These are phyloP conservation scores for Epsilonema sp. DNA, from an alignment of 2,888 invertebrate genomes.

Conservation along the genomic window DNA sequence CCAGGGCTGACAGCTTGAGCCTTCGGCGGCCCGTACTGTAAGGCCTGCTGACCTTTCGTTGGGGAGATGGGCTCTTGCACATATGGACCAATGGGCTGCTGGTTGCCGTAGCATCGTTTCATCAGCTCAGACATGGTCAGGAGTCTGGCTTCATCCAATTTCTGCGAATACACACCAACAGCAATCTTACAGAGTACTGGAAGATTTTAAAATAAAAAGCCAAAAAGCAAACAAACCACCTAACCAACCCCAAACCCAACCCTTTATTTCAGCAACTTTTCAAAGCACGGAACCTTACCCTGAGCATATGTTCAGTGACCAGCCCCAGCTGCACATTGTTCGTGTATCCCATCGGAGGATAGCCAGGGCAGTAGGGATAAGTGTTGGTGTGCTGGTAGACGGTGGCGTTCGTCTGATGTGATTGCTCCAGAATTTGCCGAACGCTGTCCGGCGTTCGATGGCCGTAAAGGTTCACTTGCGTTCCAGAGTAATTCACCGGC, in stretches of 20 bases:
- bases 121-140: neutral
- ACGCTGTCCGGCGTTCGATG: slow-evolving; percentile 8
- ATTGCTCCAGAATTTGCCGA: neutral
- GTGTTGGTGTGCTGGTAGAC: neutral
- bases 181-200: too few relatives aligned
- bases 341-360: slow-evolving; percentile 6
- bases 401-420: neutral
- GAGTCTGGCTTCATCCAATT: neutral
- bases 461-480: slow-evolving; percentile 33
- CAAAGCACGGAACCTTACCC: too few relatives aligned
- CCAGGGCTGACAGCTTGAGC: too few relatives aligned
- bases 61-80: neutral
- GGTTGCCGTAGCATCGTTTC: neutral
- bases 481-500: slow-evolving; percentile 32
- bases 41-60: too few relatives aligned
- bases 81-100: too few relatives aligned
- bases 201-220: too few relatives aligned
- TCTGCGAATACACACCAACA: too few relatives aligned
- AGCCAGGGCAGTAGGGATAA: slow-evolving; percentile 4
- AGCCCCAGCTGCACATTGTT: slow-evolving; percentile 23
- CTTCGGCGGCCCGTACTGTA: too few relatives aligned
- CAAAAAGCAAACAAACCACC: too few relatives aligned
- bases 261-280: too few relatives aligned
- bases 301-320: slow-evolving; percentile 30
- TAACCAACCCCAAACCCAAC: too few relatives aligned